Base-by-base conservation (phyloP, 2,797 vertebrate genomes). In the Denticeps clupeoides region DNA sequence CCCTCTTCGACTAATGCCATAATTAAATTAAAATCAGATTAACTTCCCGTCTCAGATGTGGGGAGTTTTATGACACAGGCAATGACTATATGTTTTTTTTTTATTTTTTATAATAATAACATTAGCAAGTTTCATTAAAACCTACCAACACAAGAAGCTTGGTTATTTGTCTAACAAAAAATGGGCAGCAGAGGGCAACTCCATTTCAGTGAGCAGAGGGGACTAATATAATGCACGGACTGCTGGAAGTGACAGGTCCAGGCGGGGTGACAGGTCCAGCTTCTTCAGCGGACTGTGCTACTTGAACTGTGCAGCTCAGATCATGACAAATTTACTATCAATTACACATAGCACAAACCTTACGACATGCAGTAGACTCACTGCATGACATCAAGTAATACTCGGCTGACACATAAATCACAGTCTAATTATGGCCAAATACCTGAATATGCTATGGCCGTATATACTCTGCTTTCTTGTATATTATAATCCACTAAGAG, bases 11-110 rank as follows among this genome's bases (percentile, higher is more conserved):
- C 79, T 71, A 78, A 74, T 74, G 59, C 56, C 62, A 74, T 82
- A 81, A 85, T 86, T 84, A 77, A 86, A 87, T 86, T 85, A 86
- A 84, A 81, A 82, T 85, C 84, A 84, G 77, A 83, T 84, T 84
- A 85, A 81, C 79, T 80, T 71, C 76, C 74, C 75, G 75, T 79
- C 75, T n/a, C n/a, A n/a, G n/a, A n/a, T n/a, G n/a, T n/a, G n/a
- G n/a, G n/a, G n/a, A n/a, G n/a, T n/a, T n/a, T n/a, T n/a, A 65
- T 74, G 63, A 76, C 77, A 77, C 78, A 75, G 73, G 79, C 72
- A 69, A 63, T 47, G 63, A 79, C 73, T 78, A n/a, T n/a, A n/a
- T n/a, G n/a, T n/a, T n/a, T n/a, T 76, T 73, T 61, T 26, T 43
- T 66, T 64, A 72, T 65, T 71, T 27, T 43, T 63, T 65, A 61